Evolutionary conservation across 2,797 vertebrate genomes (phyloP).

Genomic region (Coendou prehensilis): DNA sequence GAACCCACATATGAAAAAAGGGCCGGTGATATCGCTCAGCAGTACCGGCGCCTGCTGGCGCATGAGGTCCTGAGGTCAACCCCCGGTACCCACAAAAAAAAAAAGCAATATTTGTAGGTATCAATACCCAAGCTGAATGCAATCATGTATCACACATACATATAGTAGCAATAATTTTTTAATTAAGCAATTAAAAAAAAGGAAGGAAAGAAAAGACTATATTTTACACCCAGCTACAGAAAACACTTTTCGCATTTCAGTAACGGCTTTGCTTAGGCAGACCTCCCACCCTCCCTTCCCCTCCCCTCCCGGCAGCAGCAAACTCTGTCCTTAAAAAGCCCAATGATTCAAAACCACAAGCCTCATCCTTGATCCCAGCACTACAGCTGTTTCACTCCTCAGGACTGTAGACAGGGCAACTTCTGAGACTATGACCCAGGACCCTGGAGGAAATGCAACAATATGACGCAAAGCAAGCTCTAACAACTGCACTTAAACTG

Average conservation of each 20-base stretch:
- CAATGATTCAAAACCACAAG: not conserved
- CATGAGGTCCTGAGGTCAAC: too few relatives aligned
- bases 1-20: too few relatives aligned
- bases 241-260: not conserved
- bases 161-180: not conserved
- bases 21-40: too few relatives aligned
- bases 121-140: not conserved
- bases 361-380: not conserved
- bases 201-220: not conserved
- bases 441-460: not conserved
- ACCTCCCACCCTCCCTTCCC: not conserved
- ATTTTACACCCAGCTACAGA: not conserved
- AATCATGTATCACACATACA: not conserved
- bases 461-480: not conserved
- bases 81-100: too few relatives aligned
- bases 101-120: not conserved
- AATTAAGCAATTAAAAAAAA: not conserved
- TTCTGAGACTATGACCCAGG: not conserved
- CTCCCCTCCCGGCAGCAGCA: not conserved
- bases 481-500: not conserved
- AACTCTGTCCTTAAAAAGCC: not conserved
- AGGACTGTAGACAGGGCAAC: not conserved
- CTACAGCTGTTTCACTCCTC: not conserved
- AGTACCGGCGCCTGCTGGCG: too few relatives aligned
- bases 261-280: not conserved